These are phyloP conservation scores for Probaryconus sp. DNA, from an alignment of 1,140 invertebrate species.

Conservation along the genomic window DNA sequence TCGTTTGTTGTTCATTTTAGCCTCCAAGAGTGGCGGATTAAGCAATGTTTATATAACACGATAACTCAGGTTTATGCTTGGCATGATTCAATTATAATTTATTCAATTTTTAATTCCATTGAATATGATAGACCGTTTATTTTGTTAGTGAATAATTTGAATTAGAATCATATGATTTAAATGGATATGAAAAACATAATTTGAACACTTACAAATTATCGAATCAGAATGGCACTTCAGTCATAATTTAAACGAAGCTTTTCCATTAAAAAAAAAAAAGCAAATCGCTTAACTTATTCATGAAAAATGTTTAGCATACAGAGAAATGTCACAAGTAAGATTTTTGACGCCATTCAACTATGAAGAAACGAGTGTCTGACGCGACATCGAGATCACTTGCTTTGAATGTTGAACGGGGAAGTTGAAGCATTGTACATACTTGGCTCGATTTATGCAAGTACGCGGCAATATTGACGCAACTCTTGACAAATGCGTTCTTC, in stretches of 20 bases:
- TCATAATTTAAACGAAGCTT: too few species aligned
- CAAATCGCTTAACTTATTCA: too few species aligned
- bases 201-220: too few species aligned
- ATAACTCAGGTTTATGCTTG: slow-evolving; percentile 31
- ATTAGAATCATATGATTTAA: too few species aligned
- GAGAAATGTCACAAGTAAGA: slow-evolving; percentile 3
- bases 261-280: too few species aligned
- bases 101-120: too few species aligned
- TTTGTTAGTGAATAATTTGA: too few species aligned
- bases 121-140: too few species aligned
- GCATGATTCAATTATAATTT: too few species aligned
- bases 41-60: slow-evolving; percentile 43
- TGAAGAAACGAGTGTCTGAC: slow-evolving; percentile 41
- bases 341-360: slow-evolving; percentile 37
- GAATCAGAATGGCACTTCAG: too few species aligned
- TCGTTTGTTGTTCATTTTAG: slow-evolving; percentile 46
- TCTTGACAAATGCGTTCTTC: slow-evolving; percentile 63
- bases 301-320: background rate
- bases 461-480: slow-evolving; percentile 69
- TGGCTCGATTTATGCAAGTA: slow-evolving; percentile 64
- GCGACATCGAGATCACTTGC: slow-evolving; percentile 55
- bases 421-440: slow-evolving; percentile 53
- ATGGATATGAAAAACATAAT: too few species aligned
- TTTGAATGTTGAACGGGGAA: slow-evolving; percentile 28
- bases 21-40: slow-evolving; percentile 38